A percentile compares a stretch with the other conserved stretches of the same genome.
These are phyloP conservation scores for Hycleus phaleratus DNA, from an alignment of 1,140 invertebrate species.

Conservation along the genomic window DNA sequence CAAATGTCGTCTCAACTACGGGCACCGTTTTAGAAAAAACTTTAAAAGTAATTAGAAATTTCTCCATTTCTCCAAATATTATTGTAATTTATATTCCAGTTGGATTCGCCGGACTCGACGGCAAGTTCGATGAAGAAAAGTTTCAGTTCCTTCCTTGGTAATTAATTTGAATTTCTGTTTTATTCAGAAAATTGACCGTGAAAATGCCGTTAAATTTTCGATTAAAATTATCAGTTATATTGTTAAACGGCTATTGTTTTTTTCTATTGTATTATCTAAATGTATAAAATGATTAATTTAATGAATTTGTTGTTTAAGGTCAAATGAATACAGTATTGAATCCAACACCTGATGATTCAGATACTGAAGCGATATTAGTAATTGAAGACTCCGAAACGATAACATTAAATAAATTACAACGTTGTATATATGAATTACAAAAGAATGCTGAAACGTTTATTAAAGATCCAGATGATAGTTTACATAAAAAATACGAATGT, in stretches of 20 bases:
- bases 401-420: slow-evolving; percentile 44
- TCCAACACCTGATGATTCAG: slow-evolving; percentile 60
- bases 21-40: slow-evolving; percentile 59
- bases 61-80: not conserved
- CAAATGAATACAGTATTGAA: slow-evolving; percentile 60
- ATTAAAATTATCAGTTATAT: no score
- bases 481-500: slow-evolving; percentile 41
- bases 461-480: slow-evolving; percentile 37
- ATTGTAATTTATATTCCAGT: slow-evolving; percentile 42
- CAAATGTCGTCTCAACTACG: slow-evolving; percentile 52
- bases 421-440: slow-evolving; percentile 40
- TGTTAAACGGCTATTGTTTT: no score
- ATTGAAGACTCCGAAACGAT: slow-evolving; percentile 51
- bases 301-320: slow-evolving; percentile 37
- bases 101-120: slow-evolving; percentile 59
- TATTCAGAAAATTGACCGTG: not conserved
- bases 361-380: slow-evolving; percentile 56
- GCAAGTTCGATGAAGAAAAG: slow-evolving; percentile 62
- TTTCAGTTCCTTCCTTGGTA: slow-evolving; percentile 57
- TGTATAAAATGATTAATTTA: not conserved
- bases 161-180: slow-evolving; percentile 31
- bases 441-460: slow-evolving; percentile 41
- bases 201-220: no score
- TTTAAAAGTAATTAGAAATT: slow-evolving; percentile 43
- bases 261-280: no score